Percentiles rank a stretch among this genome's conserved stretches.
Evolutionary conservation across 2,797 vertebrate genomes (phyloP).

Genomic region (Liasis olivaceus): DNA sequence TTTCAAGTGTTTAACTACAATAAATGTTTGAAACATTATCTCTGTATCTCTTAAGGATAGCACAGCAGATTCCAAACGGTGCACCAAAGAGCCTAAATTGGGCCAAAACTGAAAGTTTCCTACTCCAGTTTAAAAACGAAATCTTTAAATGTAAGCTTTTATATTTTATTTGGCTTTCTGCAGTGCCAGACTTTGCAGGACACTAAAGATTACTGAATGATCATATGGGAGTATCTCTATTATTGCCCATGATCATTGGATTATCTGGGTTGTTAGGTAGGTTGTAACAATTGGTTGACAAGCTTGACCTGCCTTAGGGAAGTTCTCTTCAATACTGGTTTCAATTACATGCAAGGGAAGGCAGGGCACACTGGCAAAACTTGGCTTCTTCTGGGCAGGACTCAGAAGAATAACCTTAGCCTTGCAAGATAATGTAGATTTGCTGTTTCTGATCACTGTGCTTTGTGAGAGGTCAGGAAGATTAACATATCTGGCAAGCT

Average conservation of each 20-base stretch:
- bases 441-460: neutral
- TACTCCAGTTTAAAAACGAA: neutral
- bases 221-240: too few species aligned
- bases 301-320: neutral
- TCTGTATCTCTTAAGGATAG: neutral
- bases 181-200: neutral
- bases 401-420: neutral
- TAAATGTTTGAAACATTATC: neutral
- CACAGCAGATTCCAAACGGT: neutral
- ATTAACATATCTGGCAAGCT: neutral
- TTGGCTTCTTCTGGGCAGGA: neutral
- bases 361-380: neutral
- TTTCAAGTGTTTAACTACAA: neutral
- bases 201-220: neutral
- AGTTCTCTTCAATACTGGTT: neutral
- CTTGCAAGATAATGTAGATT: neutral
- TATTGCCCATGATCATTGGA: neutral
- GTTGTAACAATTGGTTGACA: neutral
- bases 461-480: neutral
- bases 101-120: neutral
- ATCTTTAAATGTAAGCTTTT: neutral
- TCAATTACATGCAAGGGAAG: neutral
- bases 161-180: neutral
- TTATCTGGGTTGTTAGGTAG: neutral
- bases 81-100: neutral